Base-by-base conservation (phyloP, 2,113 vertebrate species). In the Chlorodrepanis virens region DNA sequence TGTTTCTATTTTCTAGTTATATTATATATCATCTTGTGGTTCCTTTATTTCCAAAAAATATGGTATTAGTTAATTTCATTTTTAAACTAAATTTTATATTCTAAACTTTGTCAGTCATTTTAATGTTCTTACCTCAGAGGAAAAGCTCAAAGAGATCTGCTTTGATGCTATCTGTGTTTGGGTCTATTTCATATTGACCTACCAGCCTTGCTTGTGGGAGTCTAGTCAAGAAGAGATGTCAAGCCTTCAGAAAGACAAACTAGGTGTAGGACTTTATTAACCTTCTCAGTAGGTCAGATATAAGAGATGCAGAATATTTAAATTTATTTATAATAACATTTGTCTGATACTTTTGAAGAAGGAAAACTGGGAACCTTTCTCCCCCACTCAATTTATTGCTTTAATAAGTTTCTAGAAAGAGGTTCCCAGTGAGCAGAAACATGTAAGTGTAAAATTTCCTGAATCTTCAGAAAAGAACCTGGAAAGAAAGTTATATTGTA, bases 401-500 rank as follows among this genome's bases (percentile, higher is more conserved):
- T 83, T 21, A 70, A 17, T 20, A 67, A 70, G 9, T 82, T 72
- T 65, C 25, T 40, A 86, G 59, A 80, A 78, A 75, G 6, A 57
- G 4, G 2, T 13, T 68, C 27, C 39, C 42, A 75, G 69, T 44
- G 12, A 94, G n/a, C 18, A 77, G 72, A 52, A 45, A 74, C 28
- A 70, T 16, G 0, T 25, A 91, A 39, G 15, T 67, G 61, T 54
- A 22, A 77, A 71, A 78, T 94, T 74, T 85, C 23, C 19, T 65
- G 17, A 74, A 76, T 82, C 17, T 91, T 96, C 79, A 45, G 35
- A 79, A 94, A 91, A 87, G 15, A 85, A 67, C 5, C 5, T 74
- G 31, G 10, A 44, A 95, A 82, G 24, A 94, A 78, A 96, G 50
- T 95, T 95, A 40, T 83, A 57, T 56, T 92, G 23, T 54, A 92